Conservation (phyloP, 2,113 vertebrate species). For the Kryptolebias marmoratus region DNA sequence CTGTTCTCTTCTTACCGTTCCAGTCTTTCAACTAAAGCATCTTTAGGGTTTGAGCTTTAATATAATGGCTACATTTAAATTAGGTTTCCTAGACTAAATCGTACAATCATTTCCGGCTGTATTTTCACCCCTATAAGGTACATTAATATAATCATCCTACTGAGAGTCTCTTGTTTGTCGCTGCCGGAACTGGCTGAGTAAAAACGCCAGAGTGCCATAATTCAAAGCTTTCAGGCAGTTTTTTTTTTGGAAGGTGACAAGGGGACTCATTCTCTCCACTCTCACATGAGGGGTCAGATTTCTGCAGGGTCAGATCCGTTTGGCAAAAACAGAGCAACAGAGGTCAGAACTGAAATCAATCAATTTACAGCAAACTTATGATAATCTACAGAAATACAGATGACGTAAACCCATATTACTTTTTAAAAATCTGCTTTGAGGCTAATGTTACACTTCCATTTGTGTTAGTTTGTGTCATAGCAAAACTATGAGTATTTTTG, state of each 20-base stretch:
- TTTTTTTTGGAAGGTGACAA: slow-evolving; percentile 63
- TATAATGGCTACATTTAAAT: not conserved
- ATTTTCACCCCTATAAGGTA: slow-evolving; percentile 12
- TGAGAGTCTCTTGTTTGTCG: slow-evolving; percentile 38
- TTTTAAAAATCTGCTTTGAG: not conserved
- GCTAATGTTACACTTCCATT: not conserved
- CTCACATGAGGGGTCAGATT: slow-evolving; percentile 44
- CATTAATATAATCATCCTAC: slow-evolving; percentile 42
- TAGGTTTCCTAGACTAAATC: slow-evolving; percentile 17
- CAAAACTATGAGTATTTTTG: not conserved
- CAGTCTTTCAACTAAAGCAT: slow-evolving; percentile 9
- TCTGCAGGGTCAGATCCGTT: slow-evolving; percentile 46
- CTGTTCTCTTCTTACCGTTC: slow-evolving; percentile 12
- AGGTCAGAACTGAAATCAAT: slow-evolving; percentile 25
- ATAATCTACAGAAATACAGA: not conserved
- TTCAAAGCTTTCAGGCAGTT: slow-evolving; percentile 50
- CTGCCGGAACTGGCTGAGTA: slow-evolving; percentile 26
- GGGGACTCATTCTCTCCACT: slow-evolving; percentile 37
- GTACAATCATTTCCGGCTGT: slow-evolving; percentile 24
- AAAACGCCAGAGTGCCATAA: slow-evolving; percentile 40
- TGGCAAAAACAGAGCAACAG: slow-evolving; percentile 11
- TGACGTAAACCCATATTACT: not conserved
- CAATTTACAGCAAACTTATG: not conserved
- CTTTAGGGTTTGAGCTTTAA: not conserved
- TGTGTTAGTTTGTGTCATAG: not conserved